Evolutionary conservation across 2,113 vertebrate genomes (phyloP), one percentile per base, ranked within the genome.

Genomic region (human (Homo sapiens)): DNA sequence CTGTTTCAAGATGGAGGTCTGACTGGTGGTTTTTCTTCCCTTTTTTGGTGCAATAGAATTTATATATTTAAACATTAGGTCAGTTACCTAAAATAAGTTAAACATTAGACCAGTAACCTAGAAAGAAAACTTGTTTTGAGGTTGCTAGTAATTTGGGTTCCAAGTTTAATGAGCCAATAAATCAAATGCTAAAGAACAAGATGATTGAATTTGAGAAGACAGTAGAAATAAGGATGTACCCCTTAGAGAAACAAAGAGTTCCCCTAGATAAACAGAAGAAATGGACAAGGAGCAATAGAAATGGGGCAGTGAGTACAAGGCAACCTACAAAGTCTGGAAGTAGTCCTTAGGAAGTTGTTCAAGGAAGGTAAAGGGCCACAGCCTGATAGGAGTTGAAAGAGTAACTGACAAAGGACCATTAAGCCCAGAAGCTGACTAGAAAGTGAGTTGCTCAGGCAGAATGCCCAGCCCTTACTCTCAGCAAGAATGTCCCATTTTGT

Each of bases 181-280:
- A 35, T 96, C 81, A 93, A 88, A 94, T 83, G 30, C 27, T 73
- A 93, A 90, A 87, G 38, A 90, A 88, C 18, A 55, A 82, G 57
- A 86, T 3, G 57, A 84, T 13, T 92, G 22, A 90, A 88, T 45
- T 50, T 57, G 9, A 93, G 35, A 13, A 78, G 72, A 66, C 4
- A 88, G 35, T 40, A 79, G 17, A 92, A 93, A 90, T 90, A 95
- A 92, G 78, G n/a, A 90, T 87, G 48, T 38, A 50, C 8, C 9
- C 90, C 40, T 93, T 88, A 13, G 16, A 81, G 61, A 70, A 96
- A 90, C 8, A 80, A 89, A 20, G 25, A 80, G 30, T 82, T 64
- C 4, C 22, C n/a, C 10, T 79, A 88, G 38, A 50, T 89, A 70
- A 89, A 87, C 89, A 35, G 9, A 96, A 96, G 16, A 91, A 85